Percentiles rank a stretch among this genome's conserved stretches.
These are phyloP conservation scores for Salticus scenicus DNA, from an alignment of 2,888 invertebrate species.

Conservation along the genomic window DNA sequence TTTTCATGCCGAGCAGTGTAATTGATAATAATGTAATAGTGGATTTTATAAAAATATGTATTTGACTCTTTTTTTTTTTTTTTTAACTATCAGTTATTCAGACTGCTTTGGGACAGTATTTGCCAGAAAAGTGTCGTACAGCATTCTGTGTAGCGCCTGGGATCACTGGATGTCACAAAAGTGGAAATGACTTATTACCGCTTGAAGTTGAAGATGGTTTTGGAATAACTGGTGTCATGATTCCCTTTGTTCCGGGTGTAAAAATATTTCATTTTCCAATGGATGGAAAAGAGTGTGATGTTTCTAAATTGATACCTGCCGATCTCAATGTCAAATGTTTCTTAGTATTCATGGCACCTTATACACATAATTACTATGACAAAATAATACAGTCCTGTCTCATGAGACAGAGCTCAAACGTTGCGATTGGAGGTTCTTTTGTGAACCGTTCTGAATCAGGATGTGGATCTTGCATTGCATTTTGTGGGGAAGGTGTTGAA, in stretches of 20 bases:
- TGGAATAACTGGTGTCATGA: constrained; percentile 40
- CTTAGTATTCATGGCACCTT: constrained; percentile 28
- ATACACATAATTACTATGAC: not conserved
- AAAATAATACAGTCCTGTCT: constrained; percentile 30
- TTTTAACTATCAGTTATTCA: constrained; percentile 23
- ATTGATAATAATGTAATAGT: too few relatives aligned
- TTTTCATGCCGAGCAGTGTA: too few relatives aligned
- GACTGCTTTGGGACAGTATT: not conserved
- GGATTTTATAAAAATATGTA: too few relatives aligned
- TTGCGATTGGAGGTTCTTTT: constrained; percentile 66
- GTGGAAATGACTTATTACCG: not conserved
- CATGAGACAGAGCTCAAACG: constrained; percentile 6
- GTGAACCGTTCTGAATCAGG: constrained; percentile 26
- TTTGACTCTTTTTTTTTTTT: not conserved
- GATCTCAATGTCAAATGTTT: constrained; percentile 35
- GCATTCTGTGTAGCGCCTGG: constrained; percentile 19
- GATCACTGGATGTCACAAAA: constrained; percentile 12
- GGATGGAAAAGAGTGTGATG: not conserved
- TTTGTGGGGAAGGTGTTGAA: constrained; percentile 71
- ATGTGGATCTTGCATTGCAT: constrained; percentile 39
- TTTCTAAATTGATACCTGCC: constrained; percentile 17
- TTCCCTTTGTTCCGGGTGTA: constrained; percentile 41
- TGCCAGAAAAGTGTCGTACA: constrained; percentile 11
- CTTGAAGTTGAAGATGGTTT: constrained; percentile 40
- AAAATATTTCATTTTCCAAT: constrained; percentile 27